Base-by-base conservation (phyloP, 2,888 invertebrate genomes). In the Neria commutata region DNA sequence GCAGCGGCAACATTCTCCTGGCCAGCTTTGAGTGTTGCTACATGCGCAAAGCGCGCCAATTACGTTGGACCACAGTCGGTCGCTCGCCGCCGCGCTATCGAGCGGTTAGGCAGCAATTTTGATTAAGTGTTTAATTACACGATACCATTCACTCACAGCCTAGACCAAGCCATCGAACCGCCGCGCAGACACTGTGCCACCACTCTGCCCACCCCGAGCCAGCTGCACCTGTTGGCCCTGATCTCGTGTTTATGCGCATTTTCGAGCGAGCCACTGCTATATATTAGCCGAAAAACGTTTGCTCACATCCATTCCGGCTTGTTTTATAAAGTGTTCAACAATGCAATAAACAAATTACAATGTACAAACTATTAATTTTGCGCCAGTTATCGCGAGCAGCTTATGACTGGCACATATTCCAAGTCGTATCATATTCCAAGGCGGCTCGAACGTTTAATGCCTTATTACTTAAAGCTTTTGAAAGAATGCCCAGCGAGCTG, bases 121-220 rank as follows among this genome's bases (percentile, higher is more conserved):
- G 48, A 56, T 60, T 53, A 56, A 53, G 56, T 53, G 56, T 56
- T 60, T 60, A 60, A 60, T 60, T 53, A 57, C 51, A 49, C 16
- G 54, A 49, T 48, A 52, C 46, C 23, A 50, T 46, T 47, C 52
- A 50, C 26, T 49, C 49, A 42, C 37, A 11, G 40, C 19, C 17
- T 14, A 33, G 10, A 8, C 14, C 14, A 33, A 33, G 10, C 14
- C 14, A 33, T 14, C 33, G 14, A 33, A n/a, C n/a, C n/a, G n/a
- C n/a, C n/a, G n/a, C n/a, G n/a, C n/a, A n/a, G n/a, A n/a, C n/a
- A n/a, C n/a, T n/a, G 17, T 21, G 21, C 42, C 37, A 14, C n/a
- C 21, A 17, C 29, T 29, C 29, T 8, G 6, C 29, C 29, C 29
- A 29, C 29, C 29, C 11, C 19, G 4, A 14, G 42, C 42, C 5